Base-by-base conservation (phyloP, 2,888 invertebrate genomes). In the Eupelmus urozonus region DNA sequence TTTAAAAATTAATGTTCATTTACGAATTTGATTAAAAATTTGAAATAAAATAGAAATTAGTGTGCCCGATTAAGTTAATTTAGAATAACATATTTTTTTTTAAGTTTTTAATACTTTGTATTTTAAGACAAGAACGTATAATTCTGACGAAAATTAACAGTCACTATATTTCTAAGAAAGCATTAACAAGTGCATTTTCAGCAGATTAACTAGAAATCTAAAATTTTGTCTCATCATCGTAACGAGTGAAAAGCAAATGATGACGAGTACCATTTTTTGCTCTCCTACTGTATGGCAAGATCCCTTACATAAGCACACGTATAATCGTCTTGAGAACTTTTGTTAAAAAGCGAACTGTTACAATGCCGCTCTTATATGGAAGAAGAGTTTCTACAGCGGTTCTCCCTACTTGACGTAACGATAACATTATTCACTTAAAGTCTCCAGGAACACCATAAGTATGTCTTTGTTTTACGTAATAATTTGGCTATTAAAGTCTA, bases 271-370 rank as follows among this genome's bases (percentile, higher is more conserved):
- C 20, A 69, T 62, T 45, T 51, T 63, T 69, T 73, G 29, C 62
- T 3, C 13, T 76, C 62, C 20, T 51, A 27, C 57, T 34, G 3
- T 69, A 40, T 25, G 18, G 65, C 42, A 74, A 67, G 25, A 45
- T 60, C 42, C n/a, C 23, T 78, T 74, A 60, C 71, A 71, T 66
- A 78, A 78, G 25, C 20, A 45, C 20, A 45, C 42, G 16, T 65
- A 71, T 75, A 78, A 78, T 75, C 45, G 66, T 59, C 75, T 70
- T 79, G 71, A 71, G 75, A 75, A 79, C 55, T 9, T 79, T 60
- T 42, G 29, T 51, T 59, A 27, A 79, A 73, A 57, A 79, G 42
- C 20, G 16, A 63, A 63, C 51, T 62, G 49, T 45, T 62, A 73
- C 62, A 73, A 45, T 73, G 72, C 60, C 34, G 27, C n/a, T 34